A percentile compares a stretch with the other conserved stretches of the same genome.
These are phyloP conservation scores for Linnaemya vulpina DNA, from an alignment of 2,888 invertebrate species.

Conservation along the genomic window DNA sequence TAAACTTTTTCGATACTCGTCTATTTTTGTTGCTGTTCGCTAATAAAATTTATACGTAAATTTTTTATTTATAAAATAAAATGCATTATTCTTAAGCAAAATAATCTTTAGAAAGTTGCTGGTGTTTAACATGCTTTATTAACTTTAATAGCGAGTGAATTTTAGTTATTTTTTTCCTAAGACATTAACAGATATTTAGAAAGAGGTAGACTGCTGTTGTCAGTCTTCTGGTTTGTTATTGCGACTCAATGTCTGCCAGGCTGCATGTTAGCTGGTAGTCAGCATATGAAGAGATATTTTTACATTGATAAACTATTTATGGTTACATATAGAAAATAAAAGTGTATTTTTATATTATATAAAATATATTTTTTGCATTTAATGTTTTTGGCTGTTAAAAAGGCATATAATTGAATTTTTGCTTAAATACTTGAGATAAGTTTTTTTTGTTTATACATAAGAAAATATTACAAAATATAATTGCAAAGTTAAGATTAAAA, in stretches of 20 bases:
- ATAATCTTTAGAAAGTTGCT: constrained; percentile 68
- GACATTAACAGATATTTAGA: neutral
- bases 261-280: constrained; percentile 16
- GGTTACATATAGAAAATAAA: constrained; percentile 64
- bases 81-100: constrained; percentile 42
- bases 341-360: constrained; percentile 35
- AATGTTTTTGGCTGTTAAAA: constrained; percentile 32
- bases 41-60: constrained; percentile 34
- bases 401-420: constrained; percentile 47
- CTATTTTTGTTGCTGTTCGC: neutral
- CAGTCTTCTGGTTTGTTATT: constrained; percentile 31
- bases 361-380: constrained; percentile 19
- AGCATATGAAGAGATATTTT: constrained; percentile 62
- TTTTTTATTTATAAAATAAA: constrained; percentile 37
- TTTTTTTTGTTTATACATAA: neutral
- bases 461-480: constrained; percentile 5
- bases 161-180: constrained; percentile 24
- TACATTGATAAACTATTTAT: constrained; percentile 65
- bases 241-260: constrained; percentile 43
- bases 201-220: constrained; percentile 48
- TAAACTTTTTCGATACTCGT: constrained; percentile 38
- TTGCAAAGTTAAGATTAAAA: neutral
- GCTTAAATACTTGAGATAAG: constrained; percentile 42
- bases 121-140: constrained; percentile 64
- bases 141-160: constrained; percentile 40